Base-by-base conservation (phyloP, 2,113 vertebrate genomes). In the Aspidoscelis tigris region DNA sequence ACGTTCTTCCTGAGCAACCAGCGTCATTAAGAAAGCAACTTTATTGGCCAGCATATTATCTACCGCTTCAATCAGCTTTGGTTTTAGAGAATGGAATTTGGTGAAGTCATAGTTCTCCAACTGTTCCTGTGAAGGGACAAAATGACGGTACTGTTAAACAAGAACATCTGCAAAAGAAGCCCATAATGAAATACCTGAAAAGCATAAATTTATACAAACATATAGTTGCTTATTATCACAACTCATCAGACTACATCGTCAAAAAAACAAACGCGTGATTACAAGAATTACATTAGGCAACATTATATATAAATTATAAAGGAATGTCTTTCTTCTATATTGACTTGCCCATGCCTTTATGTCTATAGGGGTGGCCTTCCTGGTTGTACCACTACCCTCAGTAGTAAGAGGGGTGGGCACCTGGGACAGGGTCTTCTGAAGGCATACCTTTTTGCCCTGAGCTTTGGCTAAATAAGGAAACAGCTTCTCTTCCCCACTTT, bases 1-100 rank as follows among this genome's bases (percentile, higher is more conserved):
- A 76, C 92, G 96, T 92, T 99, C 98, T 89, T 99, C 98, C 86
- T 99, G 97, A 16, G 94, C 97, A 93, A 99, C 97, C 91, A 99
- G 96, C 26, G 90, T 93, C 98, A 99, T 98, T 83, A 99, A 93
- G 0, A 93, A 95, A 0, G 98, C 96, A 86, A 99, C 99, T 95
- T 98, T 99, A 53, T 89, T 96, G 89, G 96, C 96, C 88, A 99
- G 86, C 98, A 99, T 99, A 94, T 97, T 98, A 89, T 99, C 98
- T 87, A 99, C 98, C 0, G 97, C 92, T 93, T 99, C 98, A 10
- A 99, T 97, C 71, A 99, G 94, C 91, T 99, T 99, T 64, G 97
- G 95, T 93, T 98, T 99, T 93, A 99, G 93, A 0, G 98, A 97
- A 55, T 98, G 98, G 92, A 99, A 99, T 88, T 98, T 99, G 66